These are phyloP conservation scores for Drosophila peninsularis DNA, from an alignment of 2,888 invertebrate genomes.

Conservation along the genomic window DNA sequence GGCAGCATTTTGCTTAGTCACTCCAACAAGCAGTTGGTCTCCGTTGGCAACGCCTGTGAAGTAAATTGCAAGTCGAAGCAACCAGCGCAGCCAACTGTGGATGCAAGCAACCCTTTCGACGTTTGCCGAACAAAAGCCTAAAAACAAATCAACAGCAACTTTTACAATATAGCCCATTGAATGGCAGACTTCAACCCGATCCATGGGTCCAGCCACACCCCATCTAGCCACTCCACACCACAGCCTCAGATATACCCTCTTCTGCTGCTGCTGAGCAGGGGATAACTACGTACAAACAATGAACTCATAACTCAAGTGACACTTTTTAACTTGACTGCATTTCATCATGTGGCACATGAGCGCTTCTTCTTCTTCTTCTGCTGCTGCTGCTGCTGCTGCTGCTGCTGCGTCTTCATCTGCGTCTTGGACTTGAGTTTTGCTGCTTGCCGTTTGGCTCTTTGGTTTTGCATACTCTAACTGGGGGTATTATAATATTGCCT, in stretches of 20 bases:
- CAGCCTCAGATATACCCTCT: neutral
- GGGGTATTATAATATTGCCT: neutral
- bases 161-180: constrained; percentile 56
- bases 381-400: constrained; percentile 4
- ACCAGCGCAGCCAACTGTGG: neutral
- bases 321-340: constrained; percentile 84
- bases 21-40: constrained; percentile 32
- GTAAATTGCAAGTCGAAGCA: constrained; percentile 31
- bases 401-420: constrained; percentile 37
- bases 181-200: constrained; percentile 24
- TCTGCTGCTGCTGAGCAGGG: constrained; percentile 13
- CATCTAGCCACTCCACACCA: constrained; percentile 1
- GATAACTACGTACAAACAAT: constrained; percentile 79
- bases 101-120: constrained; percentile 39
- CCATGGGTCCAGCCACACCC: constrained; percentile 8
- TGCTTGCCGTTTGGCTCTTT: constrained; percentile 28
- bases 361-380: constrained; percentile 40
- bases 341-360: constrained; percentile 82
- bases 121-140: constrained; percentile 53
- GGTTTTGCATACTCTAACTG: constrained; percentile 15
- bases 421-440: constrained; percentile 34
- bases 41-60: constrained; percentile 45
- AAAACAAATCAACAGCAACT: constrained; percentile 65
- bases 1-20: constrained; percentile 30
- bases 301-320: constrained; percentile 84